Base-by-base conservation (phyloP, 2,888 invertebrate species). In the Phymatocera aterrima region DNA sequence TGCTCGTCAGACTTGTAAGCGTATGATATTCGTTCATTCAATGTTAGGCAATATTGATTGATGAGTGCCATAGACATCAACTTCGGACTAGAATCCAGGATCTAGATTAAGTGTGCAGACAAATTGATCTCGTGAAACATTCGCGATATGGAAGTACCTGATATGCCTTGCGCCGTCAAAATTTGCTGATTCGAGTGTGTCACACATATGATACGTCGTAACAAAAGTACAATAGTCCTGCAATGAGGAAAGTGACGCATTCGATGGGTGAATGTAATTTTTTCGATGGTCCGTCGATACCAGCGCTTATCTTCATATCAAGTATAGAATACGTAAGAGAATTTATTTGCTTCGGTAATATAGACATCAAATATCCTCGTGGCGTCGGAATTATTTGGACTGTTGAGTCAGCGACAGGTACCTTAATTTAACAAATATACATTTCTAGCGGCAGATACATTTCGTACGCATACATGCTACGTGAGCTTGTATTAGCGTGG, bases 1-100 rank as follows among this genome's bases (percentile, higher is more conserved):
- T 46, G 43, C 68, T 28, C 24, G 68, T 43, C 68, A 68, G 43
- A 68, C 68, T 46, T 24, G 68, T 68, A n/a, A n/a, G n/a, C n/a
- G n/a, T n/a, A n/a, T n/a, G n/a, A n/a, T n/a, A 68, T 68, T 46
- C n/a, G 24, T 34, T 64, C n/a, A 37, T 28, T 57, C 12, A 24
- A 12, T 54, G n/a, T n/a, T n/a, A n/a, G n/a, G n/a, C n/a, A n/a
- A n/a, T 57, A 57, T 57, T 57, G 8, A 64, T 64, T 64, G 2
- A 64, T 64, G 15, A 21, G 28, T 57, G 12, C 28, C 24, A n/a
- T n/a, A n/a, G n/a, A n/a, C n/a, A n/a, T n/a, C n/a, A 57, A 57
- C 57, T 57, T 15, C 3, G 15, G 24, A 28, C 24, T 57, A 15
- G 15, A 12, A 28, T 28, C 57, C 37, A 64, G 21, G 64, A 64